Evolutionary conservation across 1,140 invertebrate genomes (phyloP), one percentile per base, ranked within the genome.

Genomic region (Forficula auricularia): DNA sequence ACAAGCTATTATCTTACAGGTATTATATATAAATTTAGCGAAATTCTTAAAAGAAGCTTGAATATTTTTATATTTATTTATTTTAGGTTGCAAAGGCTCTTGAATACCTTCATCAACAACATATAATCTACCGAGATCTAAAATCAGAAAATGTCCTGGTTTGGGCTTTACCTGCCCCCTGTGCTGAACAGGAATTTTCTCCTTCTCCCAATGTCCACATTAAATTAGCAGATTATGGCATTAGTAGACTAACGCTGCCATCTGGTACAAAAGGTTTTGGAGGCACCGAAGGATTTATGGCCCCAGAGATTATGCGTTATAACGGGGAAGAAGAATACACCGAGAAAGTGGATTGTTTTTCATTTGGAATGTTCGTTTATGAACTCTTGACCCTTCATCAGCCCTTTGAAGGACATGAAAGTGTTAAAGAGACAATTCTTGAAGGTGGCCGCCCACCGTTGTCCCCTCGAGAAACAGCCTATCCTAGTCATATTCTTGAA

Each of bases 291-390:
- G 90, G 91, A 1, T 99, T 97, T 57, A 98, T 98, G 86, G 95
- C 95, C 9, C 95, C 94, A 0, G 94, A 98, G 66, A 98, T 98
- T 46, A 89, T 98, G 63, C 73, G 87, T 38, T 94, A 91, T 60
- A 97, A 97, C 60, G 95, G 95, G 0, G 94, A 98, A 60, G 90
- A 97, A 60, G 92, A 95, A 51, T 99, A 98, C 54, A 97, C 91
- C 0, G 91, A 97, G 58, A 98, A 97, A 69, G 90, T 97, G 12
- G 95, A 98, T 57, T 92, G 90, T 50, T 98, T 97, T 58, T 97
- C 92, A 0, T 98, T 96, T 65, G 92, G 90, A n/a, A 98, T 98
- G 91, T 87, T 98, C 52, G 71, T 98, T 46, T 98, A 97, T 61
- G 95, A 98, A 62, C 67, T 98, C 34, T 63, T 97, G 12, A 92